A percentile compares a stretch with the other conserved stretches of the same genome.
Conservation (phyloP, 1,140 invertebrate genomes). For the Portunus trituberculatus region DNA sequence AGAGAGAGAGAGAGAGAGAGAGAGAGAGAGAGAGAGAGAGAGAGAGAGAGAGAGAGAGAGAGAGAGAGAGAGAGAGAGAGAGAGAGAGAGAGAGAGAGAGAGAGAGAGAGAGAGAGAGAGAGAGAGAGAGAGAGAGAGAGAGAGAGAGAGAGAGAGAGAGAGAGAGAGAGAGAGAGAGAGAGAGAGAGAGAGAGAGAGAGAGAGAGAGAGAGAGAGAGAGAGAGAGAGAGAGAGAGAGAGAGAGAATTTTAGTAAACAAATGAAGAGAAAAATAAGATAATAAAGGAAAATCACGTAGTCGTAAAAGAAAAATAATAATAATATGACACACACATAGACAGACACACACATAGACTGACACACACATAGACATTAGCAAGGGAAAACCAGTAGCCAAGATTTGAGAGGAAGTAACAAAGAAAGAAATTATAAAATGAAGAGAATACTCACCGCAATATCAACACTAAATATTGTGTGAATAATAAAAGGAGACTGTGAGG, state of each 20-base stretch:
- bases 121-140: background rate
- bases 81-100: background rate
- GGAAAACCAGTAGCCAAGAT: too few relatives aligned
- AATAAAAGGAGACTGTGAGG: too few relatives aligned
- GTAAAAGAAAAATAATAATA: too few relatives aligned
- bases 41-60: slow-evolving; percentile 40
- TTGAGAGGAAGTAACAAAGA: too few relatives aligned
- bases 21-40: slow-evolving; percentile 48
- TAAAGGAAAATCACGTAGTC: too few relatives aligned
- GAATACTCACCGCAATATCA: too few relatives aligned
- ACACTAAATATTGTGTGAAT: too few relatives aligned
- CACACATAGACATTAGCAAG: too few relatives aligned
- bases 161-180: background rate
- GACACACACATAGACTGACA: too few relatives aligned
- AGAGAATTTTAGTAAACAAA: background rate
- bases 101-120: slow-evolving; percentile 27
- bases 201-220: slow-evolving; percentile 45
- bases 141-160: slow-evolving; percentile 17
- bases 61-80: background rate
- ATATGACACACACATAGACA: too few relatives aligned
- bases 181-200: slow-evolving; percentile 49
- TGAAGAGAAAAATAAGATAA: too few relatives aligned
- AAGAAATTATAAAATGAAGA: too few relatives aligned
- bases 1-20: background rate
- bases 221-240: background rate